Evolutionary conservation across 2,797 vertebrate genomes (phyloP), one percentile per base, ranked within the genome.

Genomic region (Selene dorsalis): DNA sequence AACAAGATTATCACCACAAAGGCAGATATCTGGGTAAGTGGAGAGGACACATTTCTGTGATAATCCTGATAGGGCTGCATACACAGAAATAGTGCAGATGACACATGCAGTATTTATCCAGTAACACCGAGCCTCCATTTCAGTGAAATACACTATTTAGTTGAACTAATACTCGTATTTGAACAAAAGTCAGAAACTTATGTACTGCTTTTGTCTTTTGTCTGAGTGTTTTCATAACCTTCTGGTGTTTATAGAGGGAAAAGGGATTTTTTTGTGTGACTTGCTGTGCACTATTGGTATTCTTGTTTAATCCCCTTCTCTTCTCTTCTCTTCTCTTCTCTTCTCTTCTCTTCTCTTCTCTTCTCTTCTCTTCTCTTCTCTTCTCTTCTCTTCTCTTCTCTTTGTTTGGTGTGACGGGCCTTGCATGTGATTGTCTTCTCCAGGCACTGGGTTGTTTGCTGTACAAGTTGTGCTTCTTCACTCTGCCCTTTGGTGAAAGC

Each of bases 401-500:
- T 50, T 24, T 57, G 24, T 63, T 22, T 63, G 69, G 53, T 85
- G 69, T 52, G 69, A 55, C 5, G 77, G 79, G 76, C 77, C 8
- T n/a, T 82, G 75, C 75, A 75, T 83, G 79, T 80, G 80, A 58
- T 87, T 67, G 69, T 89, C 71, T 50, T 74, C 76, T 86, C 69
- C 86, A 96, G 95, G 98, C 98, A 41, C 94, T 99, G 70, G 98
- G 98, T 86, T 99, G 98, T 92, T 95, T 99, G 90, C 96, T 99
- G 67, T 99, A 99, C 95, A 99, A 99, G 93, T 93, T 99, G 91
- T 98, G 98, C 84, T 99, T 96, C 93, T 99, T 99, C 93, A 99
- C 98, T 55, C 93, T 99, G 91, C 98, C 98, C 0, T 99, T 99
- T 58, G 98, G 98, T 77, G 98, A 99, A 95, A 99, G 98, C 92